Base-by-base conservation (phyloP, 2,113 vertebrate genomes). In the Petaurus breviceps region DNA sequence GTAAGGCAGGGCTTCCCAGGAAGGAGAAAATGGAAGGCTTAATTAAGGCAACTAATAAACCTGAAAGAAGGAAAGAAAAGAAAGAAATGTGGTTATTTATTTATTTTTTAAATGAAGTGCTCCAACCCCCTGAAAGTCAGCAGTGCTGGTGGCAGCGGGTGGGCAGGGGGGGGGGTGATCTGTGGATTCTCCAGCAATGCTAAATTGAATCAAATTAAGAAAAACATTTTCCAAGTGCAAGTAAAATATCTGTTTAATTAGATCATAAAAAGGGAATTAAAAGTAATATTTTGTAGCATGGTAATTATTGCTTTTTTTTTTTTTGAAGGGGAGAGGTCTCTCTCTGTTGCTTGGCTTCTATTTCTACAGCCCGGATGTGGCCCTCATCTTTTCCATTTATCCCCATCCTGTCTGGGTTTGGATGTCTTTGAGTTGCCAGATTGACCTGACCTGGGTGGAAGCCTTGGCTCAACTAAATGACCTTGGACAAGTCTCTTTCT, bases 211-310 rank as follows among this genome's bases (percentile, higher is more conserved):
- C 97, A 97, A 98, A 98, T 98, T 97, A 98, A 98, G 98, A 98
- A 98, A 98, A 98, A 98, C 95, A 96, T 94, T 98, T 98, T 98
- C 96, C 89, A 95, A 98, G 97, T 94, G 95, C 95, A 95, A 98
- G 97, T 98, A 98, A 98, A 98, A 97, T 98, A 97, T 98, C 98
- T 98, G 93, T 98, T 98, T 98, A 98, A 98, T 98, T 98, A 98
- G 98, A 92, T 94, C 68, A 0, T 98, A 97, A 98, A 98, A 98
- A 96, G 97, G 94, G 98, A 97, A 98, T 98, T 98, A 97, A 98
- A 98, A 98, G 98, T 98, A 92, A 97, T 98, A 98, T 98, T 98
- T 98, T 98, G 98, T 94, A 92, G 95, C 54, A 25, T 93, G 61
- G 95, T 98, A 98, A 98, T 98, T 97, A 98, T 97, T 97, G 94